Conservation (phyloP, 2,113 vertebrate genomes). For the Rutilus rutilus region DNA sequence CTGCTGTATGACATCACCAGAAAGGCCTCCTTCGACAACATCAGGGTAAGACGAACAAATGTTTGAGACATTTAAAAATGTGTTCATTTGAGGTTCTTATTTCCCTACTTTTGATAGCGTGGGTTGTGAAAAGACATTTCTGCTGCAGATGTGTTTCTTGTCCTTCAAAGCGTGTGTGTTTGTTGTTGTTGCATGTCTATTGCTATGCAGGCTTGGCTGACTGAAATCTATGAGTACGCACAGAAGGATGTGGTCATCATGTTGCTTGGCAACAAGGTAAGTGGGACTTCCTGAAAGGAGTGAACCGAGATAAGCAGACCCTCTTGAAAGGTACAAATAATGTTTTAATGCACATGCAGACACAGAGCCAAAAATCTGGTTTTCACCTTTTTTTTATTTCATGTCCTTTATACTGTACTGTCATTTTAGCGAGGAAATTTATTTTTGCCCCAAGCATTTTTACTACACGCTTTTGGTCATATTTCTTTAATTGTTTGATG, state of each 20-base stretch:
- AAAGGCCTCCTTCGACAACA: constrained; percentile 95
- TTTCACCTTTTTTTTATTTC: neutral
- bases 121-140: neutral
- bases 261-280: constrained; percentile 97
- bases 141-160: constrained; percentile 3
- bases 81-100: neutral
- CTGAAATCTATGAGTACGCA: constrained; percentile 94
- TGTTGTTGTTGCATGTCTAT: constrained; percentile 37
- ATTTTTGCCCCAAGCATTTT: neutral
- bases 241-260: constrained; percentile 98
- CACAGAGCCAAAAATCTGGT: neutral
- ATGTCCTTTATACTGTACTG: neutral
- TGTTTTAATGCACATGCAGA: neutral
- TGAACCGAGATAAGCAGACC: constrained; percentile 57
- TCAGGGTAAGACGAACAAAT: constrained; percentile 80
- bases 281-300: constrained; percentile 70
- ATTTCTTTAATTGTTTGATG: neutral
- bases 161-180: constrained; percentile 10
- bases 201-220: constrained; percentile 78
- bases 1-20: constrained; percentile 96
- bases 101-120: neutral
- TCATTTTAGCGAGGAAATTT: neutral
- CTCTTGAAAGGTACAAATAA: neutral
- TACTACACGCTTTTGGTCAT: neutral
- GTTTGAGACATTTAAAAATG: neutral